These are phyloP conservation scores for Leptopilina drosophilae DNA, from an alignment of 2,888 invertebrate species.

Conservation along the genomic window DNA sequence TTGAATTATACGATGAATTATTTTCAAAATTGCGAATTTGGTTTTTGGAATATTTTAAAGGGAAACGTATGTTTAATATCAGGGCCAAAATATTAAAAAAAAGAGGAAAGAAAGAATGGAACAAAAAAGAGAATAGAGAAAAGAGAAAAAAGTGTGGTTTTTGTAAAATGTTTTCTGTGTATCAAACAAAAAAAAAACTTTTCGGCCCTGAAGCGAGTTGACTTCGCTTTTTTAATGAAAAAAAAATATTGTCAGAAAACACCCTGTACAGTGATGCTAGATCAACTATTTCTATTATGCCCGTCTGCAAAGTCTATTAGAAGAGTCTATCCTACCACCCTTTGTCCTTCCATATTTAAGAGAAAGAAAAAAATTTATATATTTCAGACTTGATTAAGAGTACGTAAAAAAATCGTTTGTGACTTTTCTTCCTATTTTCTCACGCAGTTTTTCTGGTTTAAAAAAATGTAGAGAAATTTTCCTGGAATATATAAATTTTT, in stretches of 20 bases:
- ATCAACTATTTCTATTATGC: conserved; percentile 76
- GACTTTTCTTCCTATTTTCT: neutral
- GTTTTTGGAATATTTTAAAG: neutral
- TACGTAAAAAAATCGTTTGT: neutral
- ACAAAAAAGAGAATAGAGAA: no score
- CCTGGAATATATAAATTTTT: neutral
- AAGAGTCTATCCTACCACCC: conserved; percentile 71
- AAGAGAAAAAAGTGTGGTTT: neutral
- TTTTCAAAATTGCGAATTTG: neutral
- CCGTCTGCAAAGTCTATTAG: conserved; percentile 77
- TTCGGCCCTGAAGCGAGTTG: conserved; percentile 24
- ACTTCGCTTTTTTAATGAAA: conserved; percentile 11
- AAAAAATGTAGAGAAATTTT: neutral
- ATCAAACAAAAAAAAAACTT: conserved; percentile 25
- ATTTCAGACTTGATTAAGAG: neutral
- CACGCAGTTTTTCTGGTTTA: neutral
- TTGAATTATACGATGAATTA: neutral
- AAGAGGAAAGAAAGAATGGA: no score
- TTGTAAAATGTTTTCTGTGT: conserved; percentile 1
- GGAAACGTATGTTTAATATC: neutral
- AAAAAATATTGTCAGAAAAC: conserved; percentile 47
- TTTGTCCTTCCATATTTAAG: conserved; percentile 42
- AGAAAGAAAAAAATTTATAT: neutral
- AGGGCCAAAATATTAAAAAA: neutral
- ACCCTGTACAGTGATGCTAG: conserved; percentile 63